Conservation (phyloP, 92 coral and sea anemone species). For the Nematostella vectensis region DNA sequence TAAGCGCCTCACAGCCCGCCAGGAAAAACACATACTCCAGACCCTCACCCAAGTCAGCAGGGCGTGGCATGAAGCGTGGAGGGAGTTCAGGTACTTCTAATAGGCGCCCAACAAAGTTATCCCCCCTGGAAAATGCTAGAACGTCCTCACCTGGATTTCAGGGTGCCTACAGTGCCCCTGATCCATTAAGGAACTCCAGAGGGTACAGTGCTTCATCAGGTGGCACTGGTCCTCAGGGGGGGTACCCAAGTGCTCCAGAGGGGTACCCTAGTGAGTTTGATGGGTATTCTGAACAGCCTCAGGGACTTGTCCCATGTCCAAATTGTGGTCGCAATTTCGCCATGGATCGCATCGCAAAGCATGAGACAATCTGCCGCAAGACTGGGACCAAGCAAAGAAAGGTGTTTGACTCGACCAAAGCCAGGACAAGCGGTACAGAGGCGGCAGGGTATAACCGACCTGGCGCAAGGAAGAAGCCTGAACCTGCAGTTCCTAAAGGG, state of each 20-base stretch:
- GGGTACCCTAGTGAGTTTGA: constrained; percentile 7
- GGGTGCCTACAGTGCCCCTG: not conserved
- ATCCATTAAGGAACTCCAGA: not conserved
- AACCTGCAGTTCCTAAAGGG: constrained; percentile 55
- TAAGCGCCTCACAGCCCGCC: constrained; percentile 1
- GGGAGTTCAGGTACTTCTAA: not conserved
- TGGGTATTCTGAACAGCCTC: constrained; percentile 18
- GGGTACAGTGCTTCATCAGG: not conserved
- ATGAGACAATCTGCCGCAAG: constrained; percentile 54
- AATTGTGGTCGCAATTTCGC: constrained; percentile 94
- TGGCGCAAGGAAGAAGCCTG: constrained; percentile 45
- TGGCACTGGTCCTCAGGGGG: constrained; percentile 1
- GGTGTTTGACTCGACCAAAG: constrained; percentile 75
- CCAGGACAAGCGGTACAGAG: constrained; percentile 86
- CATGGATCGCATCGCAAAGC: constrained; percentile 72
- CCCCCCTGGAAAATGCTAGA: constrained; percentile 41
- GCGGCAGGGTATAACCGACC: constrained; percentile 51
- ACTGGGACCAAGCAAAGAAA: constrained; percentile 49
- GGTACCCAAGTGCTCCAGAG: not conserved
- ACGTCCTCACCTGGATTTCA: constrained; percentile 9
- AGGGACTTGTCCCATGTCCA: constrained; percentile 55
- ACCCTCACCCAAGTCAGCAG: constrained; percentile 11
- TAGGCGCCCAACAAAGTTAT: constrained; percentile 41
- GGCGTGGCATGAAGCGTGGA: not conserved
- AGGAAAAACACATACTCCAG: constrained; percentile 1